Evolutionary conservation across 1,140 invertebrate species (phyloP), one percentile per base, ranked within the genome.

Genomic region (Parapsyche elsis): DNA sequence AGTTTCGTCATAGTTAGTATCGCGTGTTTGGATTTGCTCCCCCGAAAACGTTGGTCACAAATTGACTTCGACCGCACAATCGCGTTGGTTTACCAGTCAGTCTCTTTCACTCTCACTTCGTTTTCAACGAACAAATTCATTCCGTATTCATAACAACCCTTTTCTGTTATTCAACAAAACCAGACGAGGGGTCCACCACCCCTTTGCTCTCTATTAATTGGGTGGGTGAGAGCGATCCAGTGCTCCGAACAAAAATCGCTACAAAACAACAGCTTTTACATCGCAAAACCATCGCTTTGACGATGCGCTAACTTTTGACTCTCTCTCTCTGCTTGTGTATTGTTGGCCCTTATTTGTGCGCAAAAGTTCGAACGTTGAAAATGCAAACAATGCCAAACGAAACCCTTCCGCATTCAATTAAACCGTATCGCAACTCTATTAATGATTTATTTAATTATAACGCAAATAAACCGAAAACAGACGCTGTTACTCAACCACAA

Each of bases 11-110:
- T 53, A 53, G 49, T 53, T 14, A 16, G 16, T 16, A 16, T 53
- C 12, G 10, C 49, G 10, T 14, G 49, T 53, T n/a, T 53, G 16
- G 16, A 53, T 53, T 53, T 46, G 5, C 10, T 12, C 10, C 49
- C 49, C 16, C 10, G 10, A 53, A 53, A 53, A 53, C 49, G 49
- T 53, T 53, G 61, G 61, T 12, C 10, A 26, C 61, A 67, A 67
- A 67, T 67, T 67, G 61, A 67, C 61, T 67, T 26, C 19, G 61
- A 67, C 61, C 61, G 61, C 61, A 67, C 61, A 67, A 67, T 67
- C 61, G 24, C 10, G 30, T 38, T 38, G 30, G 30, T 38, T n/a
- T 38, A 38, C 30, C 30, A 38, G n/a, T n/a, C n/a, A n/a, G n/a
- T n/a, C n/a, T n/a, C 30, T 38, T 7, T 38, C 30, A 4, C 61